Percentiles rank a stretch among this genome's conserved stretches.
phyloP scores from a whole-genome alignment of 2,888 invertebrate species.

The Ophion ventricosus region DNA sequence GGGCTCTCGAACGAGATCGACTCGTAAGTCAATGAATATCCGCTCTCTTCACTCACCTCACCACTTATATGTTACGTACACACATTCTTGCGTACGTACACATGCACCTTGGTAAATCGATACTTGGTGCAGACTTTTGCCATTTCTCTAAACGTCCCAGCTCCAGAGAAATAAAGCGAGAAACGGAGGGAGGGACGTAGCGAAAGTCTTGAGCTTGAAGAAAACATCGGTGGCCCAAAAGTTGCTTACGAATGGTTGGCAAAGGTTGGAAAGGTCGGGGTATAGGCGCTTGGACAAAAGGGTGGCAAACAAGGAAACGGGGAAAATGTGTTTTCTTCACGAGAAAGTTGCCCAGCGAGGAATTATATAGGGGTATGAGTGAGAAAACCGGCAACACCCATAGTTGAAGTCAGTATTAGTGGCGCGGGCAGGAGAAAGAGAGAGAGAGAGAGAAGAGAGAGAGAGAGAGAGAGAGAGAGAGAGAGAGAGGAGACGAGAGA shows the following conservation, averaged over 20 bases:
- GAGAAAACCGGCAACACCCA: conserved; percentile 70
- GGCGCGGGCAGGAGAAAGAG: neutral
- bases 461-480: conserved; percentile 13
- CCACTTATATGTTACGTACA: neutral
- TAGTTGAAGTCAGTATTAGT: conserved; percentile 50
- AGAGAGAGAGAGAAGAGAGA: conserved; percentile 1
- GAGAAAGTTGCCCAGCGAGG: conserved; percentile 45
- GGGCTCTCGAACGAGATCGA: conserved; percentile 38
- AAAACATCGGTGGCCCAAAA: conserved; percentile 37
- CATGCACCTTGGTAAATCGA: conserved; percentile 40
- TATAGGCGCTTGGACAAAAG: conserved; percentile 12
- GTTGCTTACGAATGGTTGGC: conserved; percentile 11
- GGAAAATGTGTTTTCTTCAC: conserved; percentile 67
- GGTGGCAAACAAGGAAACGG: conserved; percentile 66
- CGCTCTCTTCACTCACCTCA: neutral
- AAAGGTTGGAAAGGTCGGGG: conserved; percentile 13
- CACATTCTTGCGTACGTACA: neutral
- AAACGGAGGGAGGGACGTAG: neutral
- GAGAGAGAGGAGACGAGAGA: neutral
- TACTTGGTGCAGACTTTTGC: conserved; percentile 55
- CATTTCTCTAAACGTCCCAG: conserved; percentile 56
- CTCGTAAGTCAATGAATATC: conserved; percentile 48
- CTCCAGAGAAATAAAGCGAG: conserved; percentile 12
- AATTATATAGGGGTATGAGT: conserved; percentile 19
- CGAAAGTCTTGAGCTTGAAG: conserved; percentile 28